phyloP scores from a whole-genome alignment of 2,113 vertebrate species.

The Coreoperca whiteheadi region DNA sequence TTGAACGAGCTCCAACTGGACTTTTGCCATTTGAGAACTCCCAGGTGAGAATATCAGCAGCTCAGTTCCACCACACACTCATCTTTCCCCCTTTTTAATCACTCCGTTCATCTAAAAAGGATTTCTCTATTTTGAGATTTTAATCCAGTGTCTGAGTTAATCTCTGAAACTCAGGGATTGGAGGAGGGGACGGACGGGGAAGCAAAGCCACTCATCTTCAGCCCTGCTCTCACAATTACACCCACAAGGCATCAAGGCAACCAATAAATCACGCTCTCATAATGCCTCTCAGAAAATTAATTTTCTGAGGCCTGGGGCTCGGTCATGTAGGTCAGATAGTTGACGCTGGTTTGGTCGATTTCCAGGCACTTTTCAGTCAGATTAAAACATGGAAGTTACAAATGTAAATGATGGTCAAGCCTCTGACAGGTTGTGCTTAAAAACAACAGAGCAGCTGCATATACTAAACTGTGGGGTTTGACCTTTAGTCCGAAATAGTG shows the following conservation, averaged over 20 bases:
- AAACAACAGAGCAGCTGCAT: conserved; percentile 24
- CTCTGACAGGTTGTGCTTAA: conserved; percentile 3
- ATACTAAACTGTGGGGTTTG: not conserved
- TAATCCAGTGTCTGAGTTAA: conserved; percentile 84
- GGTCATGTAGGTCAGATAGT: conserved; percentile 79
- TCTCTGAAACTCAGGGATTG: conserved; percentile 80
- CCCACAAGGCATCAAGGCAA: conserved; percentile 64
- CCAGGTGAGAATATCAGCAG: conserved; percentile 59
- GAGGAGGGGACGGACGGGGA: conserved; percentile 65
- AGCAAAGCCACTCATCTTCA: conserved; percentile 76
- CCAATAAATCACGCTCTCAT: conserved; percentile 71
- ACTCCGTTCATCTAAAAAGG: conserved; percentile 79
- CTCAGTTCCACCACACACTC: conserved; percentile 50
- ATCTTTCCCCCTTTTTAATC: conserved; percentile 75
- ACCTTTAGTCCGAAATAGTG: not conserved
- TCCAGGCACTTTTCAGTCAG: conserved; percentile 58
- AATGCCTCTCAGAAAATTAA: conserved; percentile 82
- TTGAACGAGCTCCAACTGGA: conserved; percentile 12
- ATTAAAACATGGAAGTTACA: conserved; percentile 32
- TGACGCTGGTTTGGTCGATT: conserved; percentile 41
- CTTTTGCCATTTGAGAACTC: conserved; percentile 9
- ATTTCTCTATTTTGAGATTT: conserved; percentile 85
- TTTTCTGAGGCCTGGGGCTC: conserved; percentile 57
- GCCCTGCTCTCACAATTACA: conserved; percentile 73
- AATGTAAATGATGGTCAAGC: conserved; percentile 32